phyloP scores from a whole-genome alignment of 2,113 vertebrate genomes.

The Oryctolagus cuniculus region mOryCun1.1 NC_091443.1:36690501-36691000 shows the following conservation, averaged over 20 bases:
- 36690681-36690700: no score
- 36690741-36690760: no score
- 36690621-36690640: background rate
- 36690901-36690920: constrained; percentile 55
- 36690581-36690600: background rate
- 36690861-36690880: constrained; percentile 35
- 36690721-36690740: no score
- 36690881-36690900: constrained; percentile 53
- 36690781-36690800: no score
- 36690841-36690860: background rate
- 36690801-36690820: no score
- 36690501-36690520: background rate
- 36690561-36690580: background rate
- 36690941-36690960: constrained; percentile 26
- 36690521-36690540: background rate
- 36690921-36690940: background rate
- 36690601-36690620: no score
- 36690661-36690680: no score
- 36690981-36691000: constrained; percentile 26
- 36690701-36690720: no score
- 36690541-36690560: background rate
- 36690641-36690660: no score
- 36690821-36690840: no score
- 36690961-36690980: background rate
- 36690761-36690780: no score